Evolutionary conservation across 2,113 vertebrate species (phyloP).

Genomic region (Peromyscus californicus): DNA sequence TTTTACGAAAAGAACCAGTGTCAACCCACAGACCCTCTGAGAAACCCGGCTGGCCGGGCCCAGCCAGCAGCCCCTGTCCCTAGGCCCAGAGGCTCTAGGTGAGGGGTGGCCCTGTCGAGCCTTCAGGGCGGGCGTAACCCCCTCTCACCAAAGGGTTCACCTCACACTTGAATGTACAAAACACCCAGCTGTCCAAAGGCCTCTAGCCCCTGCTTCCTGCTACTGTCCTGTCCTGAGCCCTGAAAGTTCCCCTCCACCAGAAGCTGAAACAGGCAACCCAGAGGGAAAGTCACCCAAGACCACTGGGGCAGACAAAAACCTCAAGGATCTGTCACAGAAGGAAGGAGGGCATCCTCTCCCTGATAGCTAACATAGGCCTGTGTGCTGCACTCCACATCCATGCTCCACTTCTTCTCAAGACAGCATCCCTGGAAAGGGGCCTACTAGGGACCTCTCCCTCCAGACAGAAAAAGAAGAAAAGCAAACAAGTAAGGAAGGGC

Average conservation of each 20-base stretch:
- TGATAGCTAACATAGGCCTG: constrained; percentile 70
- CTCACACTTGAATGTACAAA: constrained; percentile 86
- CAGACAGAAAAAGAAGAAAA: not conserved
- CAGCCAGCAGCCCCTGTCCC: constrained; percentile 78
- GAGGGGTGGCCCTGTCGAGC: constrained; percentile 57
- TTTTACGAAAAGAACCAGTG: constrained; percentile 85
- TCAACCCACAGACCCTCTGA: constrained; percentile 81
- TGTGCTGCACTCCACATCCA: constrained; percentile 51
- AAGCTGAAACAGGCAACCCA: constrained; percentile 10
- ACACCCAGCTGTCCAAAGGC: constrained; percentile 67
- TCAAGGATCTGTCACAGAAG: constrained; percentile 59
- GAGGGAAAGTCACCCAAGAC: constrained; percentile 7
- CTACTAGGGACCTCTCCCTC: constrained; percentile 71
- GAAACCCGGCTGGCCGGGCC: constrained; percentile 77
- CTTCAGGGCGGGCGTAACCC: constrained; percentile 29
- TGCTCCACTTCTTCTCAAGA: constrained; percentile 50
- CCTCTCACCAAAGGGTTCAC: constrained; percentile 79
- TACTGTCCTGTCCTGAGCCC: constrained; percentile 74
- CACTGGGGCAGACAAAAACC: constrained; percentile 53
- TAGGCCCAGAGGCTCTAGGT: constrained; percentile 53
- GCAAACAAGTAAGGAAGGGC: constrained; percentile 70
- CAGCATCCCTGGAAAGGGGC: constrained; percentile 62
- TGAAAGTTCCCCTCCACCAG: not conserved
- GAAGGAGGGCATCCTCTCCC: constrained; percentile 63
- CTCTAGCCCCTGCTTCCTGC: constrained; percentile 67